Evolutionary conservation across 2,888 invertebrate species (phyloP), one percentile per base, ranked within the genome.

Genomic region (Diadegma fenestrale): DNA sequence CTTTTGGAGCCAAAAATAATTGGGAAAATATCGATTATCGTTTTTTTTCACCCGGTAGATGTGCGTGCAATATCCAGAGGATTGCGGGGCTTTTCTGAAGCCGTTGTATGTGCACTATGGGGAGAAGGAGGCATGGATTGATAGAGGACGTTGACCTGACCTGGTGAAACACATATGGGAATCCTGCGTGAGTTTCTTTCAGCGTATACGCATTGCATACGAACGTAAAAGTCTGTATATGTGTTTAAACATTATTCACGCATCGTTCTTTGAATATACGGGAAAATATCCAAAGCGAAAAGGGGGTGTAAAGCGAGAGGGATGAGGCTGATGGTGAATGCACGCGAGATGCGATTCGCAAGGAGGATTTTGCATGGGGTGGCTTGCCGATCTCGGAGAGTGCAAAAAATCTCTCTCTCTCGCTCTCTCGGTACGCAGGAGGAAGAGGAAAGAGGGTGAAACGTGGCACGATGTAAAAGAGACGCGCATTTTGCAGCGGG

Each of bases 101-200:
- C 37, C 26, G 80, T 79, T 66, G 61, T 26, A 71, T 43, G 48
- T 58, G 51, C 69, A n/a, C 66, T 73, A 43, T 43, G 64, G 19
- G 12, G 61, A 43, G 41, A 22, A 75, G 69, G n/a, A 63, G 37
- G 51, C 30, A 69, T 58, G 71, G 87, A 88, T 90, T 89, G 90
- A 89, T 90, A 93, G 37, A 37, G 94, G 93, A 92, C 94, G 91
- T 94, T 93, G 94, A 94, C 94, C 94, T 94, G 94, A 93, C 94
- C 94, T 93, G 94, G 94, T 94, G 94, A 94, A 91, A 94, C 93
- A 94, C 88, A 88, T 88, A 88, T 86, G 88, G 78, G 75, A 87
- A 69, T 88, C 85, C 88, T 87, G 82, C n/a, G n/a, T 41, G 75
- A 48, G 79, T 51, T 69, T 71, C 75, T 80, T 76, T 45, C 22